These are phyloP conservation scores for Drosophila sucinea DNA, from an alignment of 1,140 invertebrate genomes.

Conservation along the genomic window DNA sequence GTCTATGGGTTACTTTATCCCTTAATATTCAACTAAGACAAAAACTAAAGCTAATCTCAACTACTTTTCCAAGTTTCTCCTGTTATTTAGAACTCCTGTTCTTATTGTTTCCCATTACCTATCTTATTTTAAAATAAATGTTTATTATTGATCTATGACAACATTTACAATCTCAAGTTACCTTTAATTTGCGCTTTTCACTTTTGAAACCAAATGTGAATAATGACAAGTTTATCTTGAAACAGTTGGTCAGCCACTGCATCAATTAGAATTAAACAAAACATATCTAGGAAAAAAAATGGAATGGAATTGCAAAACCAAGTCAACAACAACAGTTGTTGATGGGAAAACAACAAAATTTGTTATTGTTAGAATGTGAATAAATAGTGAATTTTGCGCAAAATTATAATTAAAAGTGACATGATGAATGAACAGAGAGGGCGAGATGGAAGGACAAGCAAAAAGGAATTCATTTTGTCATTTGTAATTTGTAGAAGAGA, in stretches of 20 bases:
- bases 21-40: no score
- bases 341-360: background rate
- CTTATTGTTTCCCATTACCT: no score
- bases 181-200: background rate
- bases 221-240: background rate
- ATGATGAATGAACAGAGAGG: background rate
- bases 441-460: background rate
- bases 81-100: no score
- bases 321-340: background rate
- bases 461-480: constrained; percentile 7
- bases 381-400: constrained; percentile 8
- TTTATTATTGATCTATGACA: no score
- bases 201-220: background rate
- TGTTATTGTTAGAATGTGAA: constrained; percentile 3
- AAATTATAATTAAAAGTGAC: constrained; percentile 7
- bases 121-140: no score
- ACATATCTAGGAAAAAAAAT: background rate
- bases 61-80: no score
- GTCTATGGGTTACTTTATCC: no score
- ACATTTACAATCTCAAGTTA: no score
- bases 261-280: background rate
- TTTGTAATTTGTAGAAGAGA: constrained; percentile 8
- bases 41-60: no score
- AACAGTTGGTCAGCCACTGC: background rate
- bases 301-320: background rate